Conservation (phyloP, 1,140 invertebrate genomes). For the Macrotrachela quadricornifera region DNA sequence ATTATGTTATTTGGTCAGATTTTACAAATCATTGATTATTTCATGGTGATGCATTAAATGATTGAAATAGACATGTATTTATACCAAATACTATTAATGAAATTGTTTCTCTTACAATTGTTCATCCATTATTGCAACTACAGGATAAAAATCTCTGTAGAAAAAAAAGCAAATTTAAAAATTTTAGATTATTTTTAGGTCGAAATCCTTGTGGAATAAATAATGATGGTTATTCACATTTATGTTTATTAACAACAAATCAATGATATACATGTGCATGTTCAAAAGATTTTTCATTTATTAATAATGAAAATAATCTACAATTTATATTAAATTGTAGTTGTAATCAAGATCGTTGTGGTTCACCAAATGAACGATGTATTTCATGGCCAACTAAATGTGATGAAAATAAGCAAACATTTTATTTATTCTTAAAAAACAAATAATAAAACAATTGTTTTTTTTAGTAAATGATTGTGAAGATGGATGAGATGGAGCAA, state of each 20-base stretch:
- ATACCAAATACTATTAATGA: not conserved
- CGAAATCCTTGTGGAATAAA: conserved; percentile 64
- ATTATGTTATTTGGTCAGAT: conserved; percentile 1
- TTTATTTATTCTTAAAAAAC: too few species aligned
- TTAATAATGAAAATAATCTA: conserved; percentile 50
- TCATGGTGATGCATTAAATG: conserved; percentile 3
- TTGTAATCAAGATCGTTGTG: conserved; percentile 70
- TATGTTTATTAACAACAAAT: conserved; percentile 70
- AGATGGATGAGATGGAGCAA: conserved; percentile 28
- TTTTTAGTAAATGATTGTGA: too few species aligned
- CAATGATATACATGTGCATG: conserved; percentile 56
- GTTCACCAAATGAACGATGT: conserved; percentile 61
- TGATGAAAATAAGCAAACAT: conserved; percentile 33
- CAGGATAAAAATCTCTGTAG: not conserved
- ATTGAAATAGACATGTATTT: not conserved
- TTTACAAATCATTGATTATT: not conserved
- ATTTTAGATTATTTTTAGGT: too few species aligned
- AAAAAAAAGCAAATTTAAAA: too few species aligned
- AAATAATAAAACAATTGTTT: too few species aligned
- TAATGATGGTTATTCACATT: conserved; percentile 89
- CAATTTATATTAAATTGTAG: conserved; percentile 93
- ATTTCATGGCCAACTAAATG: conserved; percentile 63
- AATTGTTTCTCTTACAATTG: not conserved
- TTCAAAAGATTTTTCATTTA: conserved; percentile 60
- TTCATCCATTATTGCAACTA: not conserved